Conservation (phyloP, 2,888 invertebrate genomes). For the Limnephilus marmoratus region DNA sequence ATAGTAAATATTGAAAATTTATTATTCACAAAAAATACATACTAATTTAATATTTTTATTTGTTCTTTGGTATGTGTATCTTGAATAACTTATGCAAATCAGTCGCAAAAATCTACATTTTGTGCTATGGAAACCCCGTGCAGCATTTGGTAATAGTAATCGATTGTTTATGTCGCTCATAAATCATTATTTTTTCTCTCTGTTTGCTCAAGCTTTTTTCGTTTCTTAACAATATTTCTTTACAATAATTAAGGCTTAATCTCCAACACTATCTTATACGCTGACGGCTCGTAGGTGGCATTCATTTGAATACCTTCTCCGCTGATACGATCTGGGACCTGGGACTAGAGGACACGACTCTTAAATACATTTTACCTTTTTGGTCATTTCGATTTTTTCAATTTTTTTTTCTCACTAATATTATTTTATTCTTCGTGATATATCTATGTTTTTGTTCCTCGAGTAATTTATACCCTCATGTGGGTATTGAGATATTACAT, state of each 20-base stretch:
- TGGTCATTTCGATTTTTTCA: neutral
- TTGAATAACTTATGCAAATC: constrained; percentile 49
- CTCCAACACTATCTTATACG: constrained; percentile 64
- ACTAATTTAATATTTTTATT: neutral
- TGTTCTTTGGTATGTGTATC: neutral
- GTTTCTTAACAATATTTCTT: constrained; percentile 49
- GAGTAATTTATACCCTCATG: neutral
- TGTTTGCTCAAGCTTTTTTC: constrained; percentile 60
- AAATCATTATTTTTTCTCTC: constrained; percentile 53
- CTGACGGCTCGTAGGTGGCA: constrained; percentile 66
- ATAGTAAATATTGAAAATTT: neutral
- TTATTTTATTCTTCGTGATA: neutral
- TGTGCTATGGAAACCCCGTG: neutral
- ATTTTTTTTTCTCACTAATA: neutral
- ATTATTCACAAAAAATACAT: neutral
- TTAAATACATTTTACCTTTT: neutral
- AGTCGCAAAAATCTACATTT: constrained; percentile 44
- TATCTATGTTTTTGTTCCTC: neutral
- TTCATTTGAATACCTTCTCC: constrained; percentile 61
- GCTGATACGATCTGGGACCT: constrained; percentile 53
- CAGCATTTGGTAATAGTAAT: constrained; percentile 40
- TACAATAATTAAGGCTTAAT: constrained; percentile 65
- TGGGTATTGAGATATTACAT: neutral
- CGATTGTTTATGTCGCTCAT: constrained; percentile 50
- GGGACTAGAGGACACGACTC: neutral